phyloP scores from a whole-genome alignment of 2,797 vertebrate genomes.

The Crypturellus tataupa region DNA sequence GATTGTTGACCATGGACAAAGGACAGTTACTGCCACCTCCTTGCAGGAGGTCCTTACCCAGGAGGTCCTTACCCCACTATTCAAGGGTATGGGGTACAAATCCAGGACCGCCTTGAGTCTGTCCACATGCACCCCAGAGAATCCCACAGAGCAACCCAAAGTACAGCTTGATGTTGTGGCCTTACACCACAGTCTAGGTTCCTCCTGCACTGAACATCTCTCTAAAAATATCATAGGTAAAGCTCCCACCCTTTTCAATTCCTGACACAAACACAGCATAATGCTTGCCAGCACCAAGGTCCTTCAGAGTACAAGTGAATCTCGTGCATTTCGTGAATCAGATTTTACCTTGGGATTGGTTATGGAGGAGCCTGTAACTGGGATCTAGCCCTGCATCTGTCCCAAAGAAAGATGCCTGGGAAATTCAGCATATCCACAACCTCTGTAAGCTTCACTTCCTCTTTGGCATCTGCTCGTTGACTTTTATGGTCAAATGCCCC shows the following conservation, averaged over 20 bases:
- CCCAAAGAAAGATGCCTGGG: background rate
- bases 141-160: background rate
- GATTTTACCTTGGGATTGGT: background rate
- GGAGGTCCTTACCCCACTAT: too few relatives aligned
- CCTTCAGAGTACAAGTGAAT: background rate
- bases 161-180: accelerated
- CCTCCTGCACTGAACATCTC: background rate
- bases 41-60: background rate
- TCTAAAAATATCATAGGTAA: background rate
- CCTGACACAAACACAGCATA: background rate
- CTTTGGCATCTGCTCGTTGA: too few relatives aligned
- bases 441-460: background rate
- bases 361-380: background rate
- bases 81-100: background rate
- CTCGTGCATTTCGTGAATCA: too few relatives aligned
- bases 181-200: background rate
- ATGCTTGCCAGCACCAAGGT: background rate
- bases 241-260: background rate
- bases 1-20: background rate
- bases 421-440: background rate
- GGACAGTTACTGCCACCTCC: background rate
- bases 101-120: background rate
- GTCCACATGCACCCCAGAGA: background rate
- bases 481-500: too few relatives aligned
- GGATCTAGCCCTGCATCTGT: background rate